These are phyloP conservation scores for Furnarius figulus DNA, from an alignment of 2,113 vertebrate species.

Conservation along the genomic window DNA sequence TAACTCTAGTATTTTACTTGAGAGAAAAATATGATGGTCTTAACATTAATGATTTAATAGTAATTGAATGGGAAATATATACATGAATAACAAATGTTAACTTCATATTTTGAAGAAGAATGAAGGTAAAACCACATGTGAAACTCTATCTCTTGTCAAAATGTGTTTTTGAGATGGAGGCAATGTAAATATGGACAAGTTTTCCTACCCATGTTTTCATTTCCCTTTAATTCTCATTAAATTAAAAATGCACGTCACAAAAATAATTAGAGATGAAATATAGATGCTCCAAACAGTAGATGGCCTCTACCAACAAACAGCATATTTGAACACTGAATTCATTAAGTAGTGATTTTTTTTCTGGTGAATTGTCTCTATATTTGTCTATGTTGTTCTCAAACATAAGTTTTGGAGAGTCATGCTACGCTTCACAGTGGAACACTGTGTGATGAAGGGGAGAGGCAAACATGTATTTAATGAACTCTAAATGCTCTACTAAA, in stretches of 20 bases:
- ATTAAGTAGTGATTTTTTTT: neutral
- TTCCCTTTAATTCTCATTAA: neutral
- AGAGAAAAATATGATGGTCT: neutral
- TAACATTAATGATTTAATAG: neutral
- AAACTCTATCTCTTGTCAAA: neutral
- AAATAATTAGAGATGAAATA: neutral
- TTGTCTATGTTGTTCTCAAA: neutral
- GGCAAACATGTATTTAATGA: neutral
- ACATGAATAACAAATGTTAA: neutral
- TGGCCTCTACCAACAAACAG: neutral
- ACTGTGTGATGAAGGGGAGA: neutral
- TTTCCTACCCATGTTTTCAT: neutral
- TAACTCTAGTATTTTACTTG: neutral
- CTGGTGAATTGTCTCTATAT: neutral
- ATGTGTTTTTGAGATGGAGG: neutral
- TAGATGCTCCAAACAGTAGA: neutral
- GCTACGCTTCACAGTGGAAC: neutral
- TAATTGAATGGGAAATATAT: neutral
- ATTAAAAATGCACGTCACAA: neutral
- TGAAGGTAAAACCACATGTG: neutral
- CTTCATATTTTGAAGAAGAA: neutral
- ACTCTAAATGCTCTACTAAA: neutral
- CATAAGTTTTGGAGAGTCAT: neutral
- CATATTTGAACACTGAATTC: neutral
- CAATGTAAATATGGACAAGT: neutral